Evolutionary conservation across 1,140 invertebrate genomes (phyloP).

Genomic region (Papilio polyxenes): DNA sequence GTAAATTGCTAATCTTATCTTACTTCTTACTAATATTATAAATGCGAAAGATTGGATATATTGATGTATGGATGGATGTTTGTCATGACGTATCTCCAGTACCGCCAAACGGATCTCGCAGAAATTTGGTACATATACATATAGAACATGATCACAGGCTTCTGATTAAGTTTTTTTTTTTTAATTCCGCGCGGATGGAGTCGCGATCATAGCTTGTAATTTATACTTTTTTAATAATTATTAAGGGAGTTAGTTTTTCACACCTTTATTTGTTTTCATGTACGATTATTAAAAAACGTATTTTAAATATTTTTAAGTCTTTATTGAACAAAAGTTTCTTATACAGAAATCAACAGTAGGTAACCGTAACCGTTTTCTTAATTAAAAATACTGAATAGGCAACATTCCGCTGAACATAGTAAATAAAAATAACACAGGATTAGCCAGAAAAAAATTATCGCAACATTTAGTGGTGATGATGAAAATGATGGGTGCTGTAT

Average conservation of each 20-base stretch:
- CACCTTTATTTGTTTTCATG: neutral
- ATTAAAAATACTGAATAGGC: neutral
- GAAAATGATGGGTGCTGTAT: slow-evolving; percentile 46
- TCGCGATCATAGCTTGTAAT: neutral
- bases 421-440: too few relatives aligned
- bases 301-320: neutral
- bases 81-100: too few relatives aligned
- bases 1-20: too few relatives aligned
- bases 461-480: slow-evolving; percentile 39
- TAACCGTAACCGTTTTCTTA: neutral
- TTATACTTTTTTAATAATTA: neutral
- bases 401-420: neutral
- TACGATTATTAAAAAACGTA: neutral
- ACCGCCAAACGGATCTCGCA: too few relatives aligned
- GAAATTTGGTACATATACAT: too few relatives aligned
- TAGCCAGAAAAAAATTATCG: neutral
- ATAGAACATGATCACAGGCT: too few relatives aligned
- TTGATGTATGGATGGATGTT: too few relatives aligned
- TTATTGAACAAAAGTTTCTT: neutral
- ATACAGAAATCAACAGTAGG: neutral
- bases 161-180: too few relatives aligned
- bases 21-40: too few relatives aligned
- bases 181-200: too few relatives aligned
- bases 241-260: neutral
- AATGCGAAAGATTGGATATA: too few relatives aligned